Evolutionary conservation across 2,797 vertebrate genomes (phyloP).

Genomic region (Neosalanx taihuensis): DNA sequence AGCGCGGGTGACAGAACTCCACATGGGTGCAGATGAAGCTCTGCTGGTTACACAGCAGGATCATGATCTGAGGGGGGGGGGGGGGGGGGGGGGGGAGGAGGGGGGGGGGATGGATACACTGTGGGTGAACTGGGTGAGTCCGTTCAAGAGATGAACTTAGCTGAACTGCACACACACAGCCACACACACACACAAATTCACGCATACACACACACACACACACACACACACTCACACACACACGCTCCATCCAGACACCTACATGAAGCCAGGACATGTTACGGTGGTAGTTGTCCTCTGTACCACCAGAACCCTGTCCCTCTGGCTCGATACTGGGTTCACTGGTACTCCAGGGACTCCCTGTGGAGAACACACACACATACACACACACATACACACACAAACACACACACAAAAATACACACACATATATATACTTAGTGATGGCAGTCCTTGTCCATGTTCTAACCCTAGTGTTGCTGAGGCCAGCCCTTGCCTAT

Average conservation of each 20-base stretch:
- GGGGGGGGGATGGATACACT: neutral
- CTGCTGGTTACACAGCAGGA: conserved; percentile 96
- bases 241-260: conserved; percentile 50
- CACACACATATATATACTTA: neutral
- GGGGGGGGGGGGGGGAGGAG: neutral
- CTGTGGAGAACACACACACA: conserved; percentile 61
- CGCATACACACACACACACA: neutral
- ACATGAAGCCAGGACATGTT: conserved; percentile 99
- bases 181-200: neutral
- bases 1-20: conserved; percentile 97
- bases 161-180: conserved; percentile 2
- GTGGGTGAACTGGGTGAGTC: neutral
- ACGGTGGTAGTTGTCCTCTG: conserved; percentile 93
- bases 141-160: neutral
- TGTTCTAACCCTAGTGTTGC: neutral
- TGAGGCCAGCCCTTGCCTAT: conserved; percentile 72
- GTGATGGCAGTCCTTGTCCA: too few relatives aligned
- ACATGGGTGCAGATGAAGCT: conserved; percentile 97
- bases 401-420: conserved; percentile 6
- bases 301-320: conserved; percentile 81
- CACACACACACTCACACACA: neutral
- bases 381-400: neutral
- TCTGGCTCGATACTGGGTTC: conserved; percentile 98
- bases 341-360: conserved; percentile 94
- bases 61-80: conserved; percentile 85